These are phyloP conservation scores for Heptranchias perlo DNA, from an alignment of 2,113 vertebrate genomes.

Conservation along the genomic window DNA sequence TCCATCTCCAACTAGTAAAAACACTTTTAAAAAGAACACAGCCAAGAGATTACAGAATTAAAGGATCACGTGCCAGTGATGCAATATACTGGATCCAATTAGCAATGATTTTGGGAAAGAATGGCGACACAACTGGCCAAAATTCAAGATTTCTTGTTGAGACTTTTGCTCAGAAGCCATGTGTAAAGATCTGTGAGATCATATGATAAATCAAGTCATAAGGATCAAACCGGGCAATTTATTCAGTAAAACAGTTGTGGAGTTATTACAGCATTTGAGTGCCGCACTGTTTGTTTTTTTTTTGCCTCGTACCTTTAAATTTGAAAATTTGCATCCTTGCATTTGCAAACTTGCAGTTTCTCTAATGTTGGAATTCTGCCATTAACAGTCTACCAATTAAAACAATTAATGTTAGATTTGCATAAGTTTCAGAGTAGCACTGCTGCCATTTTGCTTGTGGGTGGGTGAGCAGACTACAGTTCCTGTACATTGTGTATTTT, in stretches of 20 bases:
- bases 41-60: neutral
- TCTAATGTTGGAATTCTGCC: neutral
- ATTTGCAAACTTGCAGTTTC: neutral
- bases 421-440: neutral
- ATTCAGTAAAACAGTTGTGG: neutral
- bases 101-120: neutral
- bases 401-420: neutral
- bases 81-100: too few species aligned
- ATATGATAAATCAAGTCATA: neutral
- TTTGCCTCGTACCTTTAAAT: neutral
- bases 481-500: neutral
- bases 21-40: neutral
- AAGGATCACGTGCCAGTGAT: slow-evolving; percentile 71
- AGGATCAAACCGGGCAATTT: neutral
- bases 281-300: too few species aligned
- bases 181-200: neutral
- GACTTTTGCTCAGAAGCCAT: too few species aligned
- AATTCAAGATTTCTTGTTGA: neutral
- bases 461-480: neutral
- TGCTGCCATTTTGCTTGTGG: neutral
- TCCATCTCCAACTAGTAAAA: neutral
- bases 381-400: neutral
- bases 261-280: neutral
- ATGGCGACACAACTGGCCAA: neutral
- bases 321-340: neutral